These are phyloP conservation scores for Linepithema humile DNA, from an alignment of 1,140 invertebrate species.

Conservation along the genomic window DNA sequence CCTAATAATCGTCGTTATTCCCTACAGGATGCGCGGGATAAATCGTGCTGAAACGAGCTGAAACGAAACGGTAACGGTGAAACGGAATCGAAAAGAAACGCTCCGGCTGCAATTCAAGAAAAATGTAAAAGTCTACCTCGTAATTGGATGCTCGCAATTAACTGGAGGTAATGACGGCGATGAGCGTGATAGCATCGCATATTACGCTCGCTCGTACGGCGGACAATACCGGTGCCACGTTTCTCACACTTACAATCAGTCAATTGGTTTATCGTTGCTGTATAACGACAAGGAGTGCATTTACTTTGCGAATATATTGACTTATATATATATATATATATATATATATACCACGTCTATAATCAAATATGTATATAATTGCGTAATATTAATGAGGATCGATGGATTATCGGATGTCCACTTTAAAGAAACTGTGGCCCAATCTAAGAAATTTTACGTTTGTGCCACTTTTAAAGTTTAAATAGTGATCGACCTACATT, in stretches of 20 bases:
- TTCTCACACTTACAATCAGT: slow-evolving; percentile 52
- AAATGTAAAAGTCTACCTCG: slow-evolving; percentile 43
- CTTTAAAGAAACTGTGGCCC: not conserved
- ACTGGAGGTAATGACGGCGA: slow-evolving; percentile 60
- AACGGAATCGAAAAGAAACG: slow-evolving; percentile 67
- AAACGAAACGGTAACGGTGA: slow-evolving; percentile 65
- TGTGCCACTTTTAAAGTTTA: not conserved
- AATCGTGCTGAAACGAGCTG: slow-evolving; percentile 17
- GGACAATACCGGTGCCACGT: slow-evolving; percentile 28
- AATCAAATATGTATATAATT: not conserved
- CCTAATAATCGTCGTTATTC: slow-evolving; percentile 57
- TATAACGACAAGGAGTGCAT: not conserved
- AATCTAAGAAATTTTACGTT: not conserved
- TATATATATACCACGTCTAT: not conserved
- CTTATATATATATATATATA: not conserved
- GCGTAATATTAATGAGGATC: not conserved
- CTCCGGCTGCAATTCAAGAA: not conserved
- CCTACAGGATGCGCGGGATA: not conserved
- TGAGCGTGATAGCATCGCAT: slow-evolving; percentile 56
- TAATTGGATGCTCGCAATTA: slow-evolving; percentile 69
- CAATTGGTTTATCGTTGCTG: slow-evolving; percentile 35
- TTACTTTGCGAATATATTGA: not conserved
- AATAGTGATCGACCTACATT: not conserved
- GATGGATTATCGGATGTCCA: not conserved
- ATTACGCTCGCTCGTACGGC: slow-evolving; percentile 27